These are phyloP conservation scores for Tanypteryx hageni DNA, from an alignment of 2,888 invertebrate genomes.

Conservation along the genomic window DNA sequence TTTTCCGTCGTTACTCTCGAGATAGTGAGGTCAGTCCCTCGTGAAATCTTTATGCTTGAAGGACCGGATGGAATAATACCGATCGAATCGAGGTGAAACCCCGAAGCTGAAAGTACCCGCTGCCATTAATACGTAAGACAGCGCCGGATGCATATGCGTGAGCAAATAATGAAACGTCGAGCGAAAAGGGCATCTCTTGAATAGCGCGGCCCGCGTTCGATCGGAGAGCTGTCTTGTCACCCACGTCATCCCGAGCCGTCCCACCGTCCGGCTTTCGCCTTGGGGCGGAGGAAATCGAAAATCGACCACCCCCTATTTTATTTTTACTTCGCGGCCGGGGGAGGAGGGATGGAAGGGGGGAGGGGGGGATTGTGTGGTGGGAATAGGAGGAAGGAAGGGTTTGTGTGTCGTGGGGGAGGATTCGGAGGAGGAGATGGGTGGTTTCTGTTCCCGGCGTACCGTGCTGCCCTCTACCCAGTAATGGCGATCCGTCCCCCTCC, in stretches of 20 bases:
- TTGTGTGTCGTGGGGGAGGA: neutral
- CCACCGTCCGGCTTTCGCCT: neutral
- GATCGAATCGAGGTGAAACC: too few relatives aligned
- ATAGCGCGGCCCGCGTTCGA: too few relatives aligned
- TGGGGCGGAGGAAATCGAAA: neutral
- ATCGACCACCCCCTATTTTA: conserved; percentile 24
- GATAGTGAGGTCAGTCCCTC: too few relatives aligned
- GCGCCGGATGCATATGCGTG: neutral
- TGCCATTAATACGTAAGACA: neutral
- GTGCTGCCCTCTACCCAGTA: conserved; percentile 24
- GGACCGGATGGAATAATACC: too few relatives aligned
- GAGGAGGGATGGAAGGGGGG: neutral
- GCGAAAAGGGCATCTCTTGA: neutral
- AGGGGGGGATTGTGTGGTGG: neutral
- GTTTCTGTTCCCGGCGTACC: neutral
- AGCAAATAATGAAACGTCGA: neutral
- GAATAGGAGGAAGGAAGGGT: neutral
- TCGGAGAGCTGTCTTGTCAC: neutral
- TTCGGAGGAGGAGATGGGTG: neutral
- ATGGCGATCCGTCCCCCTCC: neutral
- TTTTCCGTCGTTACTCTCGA: too few relatives aligned
- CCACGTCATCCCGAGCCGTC: neutral
- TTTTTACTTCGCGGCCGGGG: neutral
- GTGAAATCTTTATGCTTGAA: too few relatives aligned
- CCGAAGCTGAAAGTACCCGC: too few relatives aligned